phyloP scores from a whole-genome alignment of 2,113 vertebrate genomes.

The Bagarius yarrelli region DNA sequence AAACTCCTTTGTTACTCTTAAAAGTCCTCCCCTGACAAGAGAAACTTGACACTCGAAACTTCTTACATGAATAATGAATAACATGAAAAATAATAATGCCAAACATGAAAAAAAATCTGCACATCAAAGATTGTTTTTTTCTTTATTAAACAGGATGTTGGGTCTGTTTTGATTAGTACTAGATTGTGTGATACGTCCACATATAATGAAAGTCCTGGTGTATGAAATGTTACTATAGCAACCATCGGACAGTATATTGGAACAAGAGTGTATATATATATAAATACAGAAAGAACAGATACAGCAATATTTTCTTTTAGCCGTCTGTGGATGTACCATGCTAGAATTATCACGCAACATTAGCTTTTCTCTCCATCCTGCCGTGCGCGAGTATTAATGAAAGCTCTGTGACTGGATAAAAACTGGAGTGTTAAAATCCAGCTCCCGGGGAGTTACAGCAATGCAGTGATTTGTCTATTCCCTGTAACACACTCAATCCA shows the following conservation, averaged over 20 bases:
- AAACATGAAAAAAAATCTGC: background rate
- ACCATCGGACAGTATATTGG: background rate
- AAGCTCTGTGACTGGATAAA: slow-evolving; percentile 58
- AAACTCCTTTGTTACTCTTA: background rate
- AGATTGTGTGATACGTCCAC: background rate
- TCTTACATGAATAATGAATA: background rate
- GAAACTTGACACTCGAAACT: background rate
- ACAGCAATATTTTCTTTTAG: background rate
- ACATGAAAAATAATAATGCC: background rate
- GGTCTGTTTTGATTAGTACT: background rate
- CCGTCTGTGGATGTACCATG: background rate
- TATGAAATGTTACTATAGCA: background rate
- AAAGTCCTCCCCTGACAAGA: background rate
- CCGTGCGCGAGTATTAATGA: slow-evolving; percentile 56
- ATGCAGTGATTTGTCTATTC: background rate
- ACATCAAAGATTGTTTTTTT: background rate
- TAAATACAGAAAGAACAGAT: too few relatives aligned
- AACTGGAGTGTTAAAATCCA: background rate
- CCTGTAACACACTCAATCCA: background rate
- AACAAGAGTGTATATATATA: background rate
- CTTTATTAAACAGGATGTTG: background rate
- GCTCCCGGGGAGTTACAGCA: background rate
- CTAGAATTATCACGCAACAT: slow-evolving; percentile 54
- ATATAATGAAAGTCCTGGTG: background rate
- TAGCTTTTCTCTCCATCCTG: slow-evolving; percentile 6